Base-by-base conservation (phyloP, 2,888 invertebrate species). In the Tromatobia lineatoria region DNA sequence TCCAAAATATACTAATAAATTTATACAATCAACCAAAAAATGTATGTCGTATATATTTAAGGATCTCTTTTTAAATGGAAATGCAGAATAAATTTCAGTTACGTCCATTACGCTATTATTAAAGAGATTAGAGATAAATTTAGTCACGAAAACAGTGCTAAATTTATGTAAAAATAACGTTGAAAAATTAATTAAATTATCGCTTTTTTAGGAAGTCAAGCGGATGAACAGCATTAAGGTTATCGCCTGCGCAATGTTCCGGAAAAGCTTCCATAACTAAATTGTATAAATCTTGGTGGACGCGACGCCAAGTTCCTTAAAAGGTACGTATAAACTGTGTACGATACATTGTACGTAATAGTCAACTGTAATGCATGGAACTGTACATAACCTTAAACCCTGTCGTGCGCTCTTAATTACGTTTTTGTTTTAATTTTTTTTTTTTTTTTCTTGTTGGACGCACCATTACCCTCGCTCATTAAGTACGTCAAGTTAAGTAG, bases 401-500 rank as follows among this genome's bases (percentile, higher is more conserved):
- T 38, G 42, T 20, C 34, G 88, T 50, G 4, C 88, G 87, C 90
- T 89, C 90, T 91, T 92, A 91, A 91, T 91, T 91, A 88, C 89
- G 83, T 87, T 81, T 50, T 29, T 29, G 29, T 8, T 50, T n/a
- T n/a, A n/a, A n/a, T n/a, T n/a, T n/a, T 88, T 85, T 86, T 85
- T 66, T 84, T 88, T 91, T 88, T 87, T 84, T 77, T n/a, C 0
- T 83, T 70, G 64, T 78, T 76, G 83, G 85, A 87, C 85, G 86
- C 88, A 76, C 83, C 89, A 91, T 91, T 91, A 90, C 87, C 87
- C 81, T 86, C 83, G 87, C 86, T 89, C 90, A 92, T 92, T 92
- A 92, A 91, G 90, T 90, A 88, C 88, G 90, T 89, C 91, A 90
- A 91, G 89, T 90, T 90, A 90, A 92, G 90, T 89, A 91, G 90